Conservation (phyloP, 2,888 invertebrate species). For the Blastobasis lacticolella region DNA sequence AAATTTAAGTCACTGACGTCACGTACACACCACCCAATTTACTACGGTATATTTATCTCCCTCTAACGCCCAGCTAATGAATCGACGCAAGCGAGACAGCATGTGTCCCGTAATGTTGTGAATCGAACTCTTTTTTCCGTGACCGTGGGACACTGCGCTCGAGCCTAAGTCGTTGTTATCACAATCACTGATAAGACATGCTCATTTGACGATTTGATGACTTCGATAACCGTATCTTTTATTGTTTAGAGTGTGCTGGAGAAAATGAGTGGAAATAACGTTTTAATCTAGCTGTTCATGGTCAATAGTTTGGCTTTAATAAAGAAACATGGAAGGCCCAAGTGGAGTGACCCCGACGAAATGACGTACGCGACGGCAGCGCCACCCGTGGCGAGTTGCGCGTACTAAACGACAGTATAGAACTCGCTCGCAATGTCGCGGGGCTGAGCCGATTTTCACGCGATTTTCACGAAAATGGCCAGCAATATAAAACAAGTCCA, state of each 20-base stretch:
- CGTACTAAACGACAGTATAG: constrained; percentile 41
- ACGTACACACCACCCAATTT: constrained; percentile 31
- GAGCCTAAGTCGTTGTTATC: constrained; percentile 42
- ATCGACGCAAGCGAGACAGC: constrained; percentile 41
- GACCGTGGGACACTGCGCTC: constrained; percentile 46
- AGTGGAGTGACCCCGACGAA: constrained; percentile 30
- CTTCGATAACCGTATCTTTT: constrained; percentile 2
- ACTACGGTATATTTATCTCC: constrained; percentile 28
- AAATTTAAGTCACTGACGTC: constrained; percentile 52
- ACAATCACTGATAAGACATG: constrained; percentile 42
- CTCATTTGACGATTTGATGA: constrained; percentile 21
- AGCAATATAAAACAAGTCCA: constrained; percentile 62
- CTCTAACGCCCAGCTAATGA: constrained; percentile 35
- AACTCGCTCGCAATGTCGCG: constrained; percentile 49
- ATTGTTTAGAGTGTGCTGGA: neutral
- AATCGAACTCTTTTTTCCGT: constrained; percentile 59
- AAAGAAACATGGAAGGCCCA: constrained; percentile 51
- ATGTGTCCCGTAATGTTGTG: constrained; percentile 53
- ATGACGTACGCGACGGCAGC: no score
- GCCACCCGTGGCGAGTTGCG: constrained; percentile 42
- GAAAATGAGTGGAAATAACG: neutral
- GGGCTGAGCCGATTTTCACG: constrained; percentile 40
- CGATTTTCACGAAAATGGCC: constrained; percentile 64
- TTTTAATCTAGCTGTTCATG: neutral
- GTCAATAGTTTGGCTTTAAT: constrained; percentile 31